A percentile compares a stretch with the other conserved stretches of the same genome.
These are phyloP conservation scores for Meghimatium bilineatum DNA, from an alignment of 2,888 invertebrate species.

Conservation along the genomic window DNA sequence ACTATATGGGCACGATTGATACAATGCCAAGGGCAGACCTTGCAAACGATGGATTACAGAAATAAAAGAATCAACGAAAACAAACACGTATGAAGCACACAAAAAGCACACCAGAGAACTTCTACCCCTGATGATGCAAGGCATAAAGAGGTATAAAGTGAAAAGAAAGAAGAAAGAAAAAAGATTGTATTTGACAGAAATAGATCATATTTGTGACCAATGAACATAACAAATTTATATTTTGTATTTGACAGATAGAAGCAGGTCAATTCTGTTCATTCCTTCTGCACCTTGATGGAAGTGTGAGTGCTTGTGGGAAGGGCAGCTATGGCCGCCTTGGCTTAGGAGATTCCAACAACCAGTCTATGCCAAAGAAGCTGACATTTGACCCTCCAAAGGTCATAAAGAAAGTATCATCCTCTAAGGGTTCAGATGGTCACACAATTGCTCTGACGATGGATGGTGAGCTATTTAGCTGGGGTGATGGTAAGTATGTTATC, in stretches of 20 bases:
- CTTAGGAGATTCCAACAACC: slow-evolving; percentile 82
- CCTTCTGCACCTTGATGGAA: slow-evolving; percentile 81
- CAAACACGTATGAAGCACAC: too few relatives aligned
- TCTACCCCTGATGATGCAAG: too few relatives aligned
- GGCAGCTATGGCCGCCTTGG: slow-evolving; percentile 83
- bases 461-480: slow-evolving; percentile 84
- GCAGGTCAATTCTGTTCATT: slow-evolving; percentile 84
- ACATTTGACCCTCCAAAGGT: slow-evolving; percentile 78
- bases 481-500: slow-evolving; percentile 80
- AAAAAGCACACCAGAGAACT: too few relatives aligned
- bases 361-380: slow-evolving; percentile 80
- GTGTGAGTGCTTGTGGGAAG: slow-evolving; percentile 82
- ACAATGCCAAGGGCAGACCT: too few relatives aligned
- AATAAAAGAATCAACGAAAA: too few relatives aligned
- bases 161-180: too few relatives aligned
- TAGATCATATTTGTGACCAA: too few relatives aligned
- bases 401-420: slow-evolving; percentile 80
- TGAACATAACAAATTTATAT: not conserved
- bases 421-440: slow-evolving; percentile 83
- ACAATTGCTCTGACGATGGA: slow-evolving; percentile 82
- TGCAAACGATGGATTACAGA: too few relatives aligned
- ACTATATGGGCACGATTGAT: too few relatives aligned
- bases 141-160: too few relatives aligned
- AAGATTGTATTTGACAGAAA: too few relatives aligned
- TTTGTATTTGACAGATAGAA: slow-evolving; percentile 79